phyloP scores from a whole-genome alignment of 2,888 invertebrate genomes.

The Bellardia bayeri region DNA sequence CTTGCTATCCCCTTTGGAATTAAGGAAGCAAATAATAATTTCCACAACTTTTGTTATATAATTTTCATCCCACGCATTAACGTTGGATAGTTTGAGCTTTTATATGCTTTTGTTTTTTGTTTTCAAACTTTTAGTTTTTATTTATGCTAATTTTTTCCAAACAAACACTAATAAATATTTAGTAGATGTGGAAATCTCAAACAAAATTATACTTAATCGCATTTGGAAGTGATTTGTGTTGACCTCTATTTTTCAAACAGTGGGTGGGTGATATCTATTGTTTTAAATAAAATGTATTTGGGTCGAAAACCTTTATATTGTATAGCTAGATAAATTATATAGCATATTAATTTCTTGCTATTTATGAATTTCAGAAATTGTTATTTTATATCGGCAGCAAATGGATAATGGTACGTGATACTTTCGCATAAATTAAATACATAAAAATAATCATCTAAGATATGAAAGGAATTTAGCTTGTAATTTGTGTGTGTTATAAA shows the following conservation, averaged over 20 bases:
- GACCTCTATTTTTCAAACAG: constrained; percentile 21
- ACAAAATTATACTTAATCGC: constrained; percentile 38
- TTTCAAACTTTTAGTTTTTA: constrained; percentile 7
- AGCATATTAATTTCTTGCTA: not conserved
- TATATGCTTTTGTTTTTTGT: not conserved
- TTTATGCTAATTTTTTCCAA: constrained; percentile 16
- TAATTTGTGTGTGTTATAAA: not conserved
- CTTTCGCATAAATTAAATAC: not conserved
- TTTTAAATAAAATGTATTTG: constrained; percentile 28
- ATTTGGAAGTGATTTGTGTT: constrained; percentile 56
- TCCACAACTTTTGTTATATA: not conserved
- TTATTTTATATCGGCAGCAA: not conserved
- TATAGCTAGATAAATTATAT: not conserved
- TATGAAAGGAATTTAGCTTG: not conserved
- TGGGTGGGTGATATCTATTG: constrained; percentile 4
- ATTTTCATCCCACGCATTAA: constrained; percentile 23
- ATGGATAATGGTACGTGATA: constrained; percentile 8
- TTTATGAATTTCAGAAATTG: constrained; percentile 8
- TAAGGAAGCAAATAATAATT: not conserved
- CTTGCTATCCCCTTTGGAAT: not conserved
- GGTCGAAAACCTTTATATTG: constrained; percentile 29
- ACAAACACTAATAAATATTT: not conserved
- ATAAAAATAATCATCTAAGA: constrained; percentile 17
- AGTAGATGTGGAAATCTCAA: not conserved
- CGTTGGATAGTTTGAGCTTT: not conserved